A percentile compares a stretch with the other conserved stretches of the same genome.
Evolutionary conservation across 2,113 vertebrate genomes (phyloP).

Genomic region (Lasiurus cinereus): DNA sequence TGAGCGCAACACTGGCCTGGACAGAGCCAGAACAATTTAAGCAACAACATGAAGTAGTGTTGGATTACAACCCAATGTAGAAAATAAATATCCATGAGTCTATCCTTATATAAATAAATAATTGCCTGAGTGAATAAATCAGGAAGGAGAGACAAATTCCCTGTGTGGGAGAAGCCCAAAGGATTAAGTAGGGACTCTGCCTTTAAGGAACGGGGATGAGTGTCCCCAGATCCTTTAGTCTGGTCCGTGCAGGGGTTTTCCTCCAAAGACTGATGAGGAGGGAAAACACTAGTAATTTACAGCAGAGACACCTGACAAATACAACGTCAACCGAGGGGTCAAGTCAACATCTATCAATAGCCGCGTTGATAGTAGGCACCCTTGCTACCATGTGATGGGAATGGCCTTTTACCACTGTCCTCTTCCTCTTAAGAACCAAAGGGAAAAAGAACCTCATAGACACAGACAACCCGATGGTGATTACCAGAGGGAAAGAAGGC

Average conservation of each 20-base stretch:
- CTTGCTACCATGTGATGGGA: background rate
- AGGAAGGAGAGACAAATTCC: background rate
- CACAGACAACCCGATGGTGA: too few species aligned
- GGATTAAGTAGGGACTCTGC: background rate
- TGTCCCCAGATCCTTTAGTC: background rate
- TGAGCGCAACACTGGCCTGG: background rate
- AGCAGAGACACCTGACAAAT: background rate
- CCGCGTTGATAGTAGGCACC: background rate
- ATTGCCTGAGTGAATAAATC: background rate
- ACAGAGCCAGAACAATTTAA: background rate
- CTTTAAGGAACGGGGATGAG: background rate
- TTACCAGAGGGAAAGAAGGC: background rate
- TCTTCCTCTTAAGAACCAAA: background rate
- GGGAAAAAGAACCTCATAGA: background rate
- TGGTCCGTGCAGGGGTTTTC: background rate
- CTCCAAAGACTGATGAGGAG: background rate
- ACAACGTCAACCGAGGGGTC: background rate
- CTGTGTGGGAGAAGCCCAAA: background rate
- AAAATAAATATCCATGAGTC: conserved; percentile 2
- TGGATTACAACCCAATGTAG: conserved; percentile 10
- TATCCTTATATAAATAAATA: background rate
- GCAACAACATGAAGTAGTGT: background rate
- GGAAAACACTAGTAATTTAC: background rate
- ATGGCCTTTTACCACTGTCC: background rate
- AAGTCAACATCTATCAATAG: background rate